Conservation (phyloP, 1,140 invertebrate species). For the Penaeus japonicus region DNA sequence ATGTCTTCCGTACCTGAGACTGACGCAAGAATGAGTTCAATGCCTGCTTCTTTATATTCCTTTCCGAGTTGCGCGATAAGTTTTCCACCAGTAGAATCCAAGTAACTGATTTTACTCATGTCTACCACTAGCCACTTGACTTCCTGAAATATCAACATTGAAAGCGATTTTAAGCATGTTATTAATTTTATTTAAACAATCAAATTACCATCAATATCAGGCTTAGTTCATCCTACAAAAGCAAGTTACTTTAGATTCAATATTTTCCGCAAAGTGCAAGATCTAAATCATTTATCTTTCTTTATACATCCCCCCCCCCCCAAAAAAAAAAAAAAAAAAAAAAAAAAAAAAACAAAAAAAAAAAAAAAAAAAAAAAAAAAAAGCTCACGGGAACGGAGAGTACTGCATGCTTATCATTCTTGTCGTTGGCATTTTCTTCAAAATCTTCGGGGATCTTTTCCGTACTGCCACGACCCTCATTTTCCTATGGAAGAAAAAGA, state of each 20-base stretch:
- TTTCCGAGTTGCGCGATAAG: constrained; percentile 27
- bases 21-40: constrained; percentile 18
- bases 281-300: too few relatives aligned
- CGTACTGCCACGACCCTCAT: neutral
- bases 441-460: neutral
- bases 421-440: neutral
- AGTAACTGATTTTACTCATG: constrained; percentile 44
- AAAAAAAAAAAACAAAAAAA: too few relatives aligned
- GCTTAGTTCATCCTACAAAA: too few relatives aligned
- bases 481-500: neutral
- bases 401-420: neutral
- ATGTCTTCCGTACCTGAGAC: neutral
- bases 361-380: neutral
- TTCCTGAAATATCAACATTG: neutral
- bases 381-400: neutral
- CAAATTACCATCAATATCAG: too few relatives aligned
- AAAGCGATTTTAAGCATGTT: too few relatives aligned
- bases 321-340: too few relatives aligned
- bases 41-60: constrained; percentile 28
- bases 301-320: too few relatives aligned
- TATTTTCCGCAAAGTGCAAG: too few relatives aligned
- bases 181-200: too few relatives aligned
- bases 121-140: constrained; percentile 20
- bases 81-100: constrained; percentile 33
- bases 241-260: too few relatives aligned